Evolutionary conservation across 1,140 invertebrate species (phyloP), one percentile per base, ranked within the genome.

Genomic region (Alviniconcha marisindica): DNA sequence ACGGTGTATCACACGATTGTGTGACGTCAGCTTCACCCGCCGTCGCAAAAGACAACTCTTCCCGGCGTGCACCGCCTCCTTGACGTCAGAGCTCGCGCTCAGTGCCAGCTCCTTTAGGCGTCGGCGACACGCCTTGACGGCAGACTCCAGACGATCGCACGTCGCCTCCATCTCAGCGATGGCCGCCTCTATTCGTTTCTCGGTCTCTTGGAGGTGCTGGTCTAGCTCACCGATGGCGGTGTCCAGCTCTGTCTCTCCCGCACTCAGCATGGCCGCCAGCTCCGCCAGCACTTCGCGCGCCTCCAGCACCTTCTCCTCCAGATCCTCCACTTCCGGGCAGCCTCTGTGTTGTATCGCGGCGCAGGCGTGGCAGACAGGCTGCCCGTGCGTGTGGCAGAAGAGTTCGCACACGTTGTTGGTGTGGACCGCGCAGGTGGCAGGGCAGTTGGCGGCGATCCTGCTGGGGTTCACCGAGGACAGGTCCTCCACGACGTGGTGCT

Each of bases 351-450:
- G n/a, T 7, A 38, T 40, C 28, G 71, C 5, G 24, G 71, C 71
- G 28, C 71, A 74, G 5, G 42, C 36, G 4, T 40, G 4, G 40
- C 71, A 74, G 7, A 74, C n/a, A 38, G 21, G 4, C 14, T 33
- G 36, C n/a, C 40, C 71, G 36, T 74, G 71, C n/a, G 71, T 74
- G 12, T 33, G 71, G 38, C 71, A 74, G 71, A 74, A 74, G 3
- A 74, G 71, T 28, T n/a, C 42, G 71, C 36, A 21, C 14, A 10
- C 24, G 36, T 74, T 38, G 7, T 74, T 38, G 2, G 36, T 21
- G 28, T 74, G 71, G 40, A 15, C 7, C 4, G 71, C 12, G 24
- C 71, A 74, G 15, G 51, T 33, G 0, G 77, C 48, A 2, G 77
- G 48, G 14, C 48, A 33, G 14, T 18, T 63, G 12, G 77, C 48